Evolutionary conservation across 2,888 invertebrate species (phyloP).

Genomic region (Cosmia trapezina): DNA sequence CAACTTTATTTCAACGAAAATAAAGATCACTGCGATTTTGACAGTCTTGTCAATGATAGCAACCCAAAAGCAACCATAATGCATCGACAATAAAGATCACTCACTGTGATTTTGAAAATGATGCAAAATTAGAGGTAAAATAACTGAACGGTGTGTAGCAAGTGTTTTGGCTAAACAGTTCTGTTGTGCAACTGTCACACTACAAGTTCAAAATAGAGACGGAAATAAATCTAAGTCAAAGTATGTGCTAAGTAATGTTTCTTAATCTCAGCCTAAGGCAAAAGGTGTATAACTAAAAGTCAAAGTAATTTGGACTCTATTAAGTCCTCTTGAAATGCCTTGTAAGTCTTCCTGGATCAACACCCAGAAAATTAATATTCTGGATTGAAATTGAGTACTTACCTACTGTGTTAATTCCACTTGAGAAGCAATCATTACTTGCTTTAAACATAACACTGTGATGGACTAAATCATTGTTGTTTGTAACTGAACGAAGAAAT

Average conservation of each 20-base stretch:
- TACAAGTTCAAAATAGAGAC: too few relatives aligned
- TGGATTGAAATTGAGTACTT: slow-evolving; percentile 1
- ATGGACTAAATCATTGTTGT: not conserved
- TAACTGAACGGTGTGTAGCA: too few relatives aligned
- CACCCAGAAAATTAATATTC: not conserved
- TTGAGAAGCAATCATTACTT: not conserved
- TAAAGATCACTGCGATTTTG: too few relatives aligned
- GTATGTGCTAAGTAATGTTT: too few relatives aligned
- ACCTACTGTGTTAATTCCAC: not conserved
- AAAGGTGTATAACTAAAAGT: not conserved
- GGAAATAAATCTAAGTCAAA: too few relatives aligned
- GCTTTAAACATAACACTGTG: not conserved
- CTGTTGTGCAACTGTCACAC: not conserved
- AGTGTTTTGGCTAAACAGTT: not conserved
- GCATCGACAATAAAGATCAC: too few relatives aligned
- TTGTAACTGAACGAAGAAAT: not conserved
- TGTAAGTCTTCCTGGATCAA: not conserved
- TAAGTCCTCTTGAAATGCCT: not conserved
- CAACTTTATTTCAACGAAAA: too few relatives aligned
- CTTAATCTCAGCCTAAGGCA: not conserved
- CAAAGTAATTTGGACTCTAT: too few relatives aligned
- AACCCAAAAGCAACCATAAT: too few relatives aligned
- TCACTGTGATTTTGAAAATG: too few relatives aligned
- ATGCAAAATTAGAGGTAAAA: too few relatives aligned
- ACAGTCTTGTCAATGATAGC: too few relatives aligned